phyloP scores from a whole-genome alignment of 2,797 vertebrate species.

The Coregonus ussuriensis region DNA sequence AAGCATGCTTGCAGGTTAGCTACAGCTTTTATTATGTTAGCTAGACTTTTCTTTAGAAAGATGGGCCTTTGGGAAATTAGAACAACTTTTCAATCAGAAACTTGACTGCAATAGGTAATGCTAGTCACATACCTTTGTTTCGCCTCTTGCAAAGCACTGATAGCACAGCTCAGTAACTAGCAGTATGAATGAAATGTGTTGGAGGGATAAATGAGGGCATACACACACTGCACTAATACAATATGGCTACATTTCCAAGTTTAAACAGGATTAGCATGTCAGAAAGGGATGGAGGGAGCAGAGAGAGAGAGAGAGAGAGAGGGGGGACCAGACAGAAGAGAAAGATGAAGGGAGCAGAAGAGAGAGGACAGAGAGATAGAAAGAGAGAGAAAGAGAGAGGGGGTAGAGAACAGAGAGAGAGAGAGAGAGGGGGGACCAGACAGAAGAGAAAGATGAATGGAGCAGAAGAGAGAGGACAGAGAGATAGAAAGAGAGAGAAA shows the following conservation, averaged over 20 bases:
- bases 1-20: slow-evolving; percentile 49
- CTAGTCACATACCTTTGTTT: background rate
- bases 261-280: slow-evolving; percentile 66
- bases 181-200: background rate
- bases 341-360: slow-evolving; percentile 24
- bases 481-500: no score
- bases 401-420: slow-evolving; percentile 1
- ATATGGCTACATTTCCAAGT: slow-evolving; percentile 48
- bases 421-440: slow-evolving; percentile 11
- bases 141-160: background rate
- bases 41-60: slow-evolving; percentile 22
- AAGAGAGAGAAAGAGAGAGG: no score
- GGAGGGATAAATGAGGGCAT: slow-evolving; percentile 1
- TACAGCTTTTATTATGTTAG: slow-evolving; percentile 23
- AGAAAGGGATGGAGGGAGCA: slow-evolving; percentile 3
- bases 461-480: slow-evolving; percentile 27
- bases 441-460: slow-evolving; percentile 31
- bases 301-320: background rate
- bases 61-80: background rate
- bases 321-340: slow-evolving; percentile 29
- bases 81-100: slow-evolving; percentile 9
- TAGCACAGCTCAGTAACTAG: slow-evolving; percentile 1
- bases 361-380: slow-evolving; percentile 15
- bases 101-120: background rate
- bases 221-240: slow-evolving; percentile 9